Conservation (phyloP, 2,113 vertebrate species). For the Xerus inauris region DNA sequence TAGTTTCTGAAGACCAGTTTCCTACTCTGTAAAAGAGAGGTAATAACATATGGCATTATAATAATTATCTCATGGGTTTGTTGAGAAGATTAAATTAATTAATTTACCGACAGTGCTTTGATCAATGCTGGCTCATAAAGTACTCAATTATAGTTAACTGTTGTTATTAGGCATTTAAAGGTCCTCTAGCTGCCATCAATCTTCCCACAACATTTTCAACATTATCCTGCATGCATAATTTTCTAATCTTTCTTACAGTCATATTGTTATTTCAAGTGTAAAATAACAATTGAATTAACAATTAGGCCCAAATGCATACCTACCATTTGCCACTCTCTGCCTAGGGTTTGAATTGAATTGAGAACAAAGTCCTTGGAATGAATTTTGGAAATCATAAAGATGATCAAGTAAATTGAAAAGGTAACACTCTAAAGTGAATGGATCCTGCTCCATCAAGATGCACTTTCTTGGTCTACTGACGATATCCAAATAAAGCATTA, state of each 20-base stretch:
- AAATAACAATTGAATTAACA: slow-evolving; percentile 28
- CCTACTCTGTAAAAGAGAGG: slow-evolving; percentile 32
- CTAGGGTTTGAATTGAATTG: slow-evolving; percentile 15
- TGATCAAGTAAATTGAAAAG: slow-evolving; percentile 2
- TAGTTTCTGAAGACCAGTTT: slow-evolving; percentile 33
- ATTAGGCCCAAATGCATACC: not conserved
- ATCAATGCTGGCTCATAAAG: not conserved
- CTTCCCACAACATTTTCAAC: not conserved
- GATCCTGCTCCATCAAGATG: not conserved
- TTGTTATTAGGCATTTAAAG: not conserved
- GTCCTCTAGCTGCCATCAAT: not conserved
- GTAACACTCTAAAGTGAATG: not conserved
- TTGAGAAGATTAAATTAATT: not conserved
- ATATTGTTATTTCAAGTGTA: not conserved
- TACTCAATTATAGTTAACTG: not conserved
- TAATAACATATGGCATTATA: not conserved
- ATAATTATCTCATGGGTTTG: not conserved
- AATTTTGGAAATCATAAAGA: slow-evolving; percentile 32
- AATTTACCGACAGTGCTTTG: not conserved
- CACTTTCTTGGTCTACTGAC: not conserved
- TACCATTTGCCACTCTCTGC: not conserved
- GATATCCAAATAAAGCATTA: not conserved
- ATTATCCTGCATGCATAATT: not conserved
- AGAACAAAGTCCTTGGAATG: not conserved
- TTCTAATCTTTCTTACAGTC: not conserved